phyloP scores from a whole-genome alignment of 2,113 vertebrate genomes.

The Caloenas nicobarica region DNA sequence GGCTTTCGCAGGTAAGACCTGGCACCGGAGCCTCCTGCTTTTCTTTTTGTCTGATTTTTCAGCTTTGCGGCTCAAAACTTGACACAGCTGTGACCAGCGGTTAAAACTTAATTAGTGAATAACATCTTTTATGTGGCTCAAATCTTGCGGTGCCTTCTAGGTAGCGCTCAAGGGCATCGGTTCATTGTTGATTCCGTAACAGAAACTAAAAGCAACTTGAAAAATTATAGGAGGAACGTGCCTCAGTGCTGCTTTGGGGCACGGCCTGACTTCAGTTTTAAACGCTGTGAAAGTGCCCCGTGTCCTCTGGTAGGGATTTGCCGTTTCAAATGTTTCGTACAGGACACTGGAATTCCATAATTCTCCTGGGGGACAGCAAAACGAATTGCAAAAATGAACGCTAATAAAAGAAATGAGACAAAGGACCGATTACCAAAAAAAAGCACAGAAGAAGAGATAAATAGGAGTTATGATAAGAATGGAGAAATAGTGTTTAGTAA shows the following conservation, averaged over 20 bases:
- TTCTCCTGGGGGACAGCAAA: background rate
- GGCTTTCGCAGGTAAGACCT: slow-evolving; percentile 94
- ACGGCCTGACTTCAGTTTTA: background rate
- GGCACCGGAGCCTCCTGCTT: slow-evolving; percentile 17
- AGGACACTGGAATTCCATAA: background rate
- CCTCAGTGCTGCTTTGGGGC: background rate
- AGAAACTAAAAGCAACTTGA: background rate
- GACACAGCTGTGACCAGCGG: fast-evolving
- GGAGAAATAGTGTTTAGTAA: background rate
- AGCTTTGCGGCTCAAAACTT: background rate
- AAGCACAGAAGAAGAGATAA: background rate
- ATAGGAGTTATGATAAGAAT: background rate
- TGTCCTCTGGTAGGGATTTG: background rate
- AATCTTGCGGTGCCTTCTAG: fast-evolving
- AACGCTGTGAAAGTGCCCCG: fast-evolving
- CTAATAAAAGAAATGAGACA: background rate
- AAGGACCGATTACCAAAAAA: background rate
- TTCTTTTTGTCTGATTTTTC: background rate
- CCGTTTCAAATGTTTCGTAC: background rate
- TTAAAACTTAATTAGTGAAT: background rate
- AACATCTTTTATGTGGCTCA: background rate
- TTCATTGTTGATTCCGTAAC: background rate
- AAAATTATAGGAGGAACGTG: background rate
- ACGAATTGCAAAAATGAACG: background rate
- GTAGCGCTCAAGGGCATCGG: background rate